Percentiles rank a stretch among this genome's conserved stretches.
These are phyloP conservation scores for Neoascia interrupta DNA, from an alignment of 2,888 invertebrate genomes.

Conservation along the genomic window DNA sequence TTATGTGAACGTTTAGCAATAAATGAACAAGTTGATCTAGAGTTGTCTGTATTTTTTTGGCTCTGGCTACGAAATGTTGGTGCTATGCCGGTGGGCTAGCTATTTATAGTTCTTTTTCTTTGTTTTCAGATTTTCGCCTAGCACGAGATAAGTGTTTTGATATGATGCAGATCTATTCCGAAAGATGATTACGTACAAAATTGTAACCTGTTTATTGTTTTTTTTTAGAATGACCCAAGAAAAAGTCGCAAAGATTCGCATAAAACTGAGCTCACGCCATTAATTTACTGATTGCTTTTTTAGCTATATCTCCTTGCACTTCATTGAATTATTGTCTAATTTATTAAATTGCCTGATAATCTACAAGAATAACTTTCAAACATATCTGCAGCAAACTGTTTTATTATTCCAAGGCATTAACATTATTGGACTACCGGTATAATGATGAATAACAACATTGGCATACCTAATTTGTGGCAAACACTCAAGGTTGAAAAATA, in stretches of 20 bases:
- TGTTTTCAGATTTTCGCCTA: not conserved
- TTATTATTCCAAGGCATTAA: not conserved
- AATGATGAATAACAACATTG: not conserved
- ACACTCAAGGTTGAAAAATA: not conserved
- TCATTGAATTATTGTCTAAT: too few relatives aligned
- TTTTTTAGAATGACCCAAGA: not conserved
- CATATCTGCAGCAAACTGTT: not conserved
- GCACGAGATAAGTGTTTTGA: too few relatives aligned
- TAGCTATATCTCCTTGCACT: too few relatives aligned
- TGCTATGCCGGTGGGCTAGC: not conserved
- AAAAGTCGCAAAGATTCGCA: too few relatives aligned
- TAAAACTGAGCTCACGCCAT: too few relatives aligned
- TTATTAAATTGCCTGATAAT: too few relatives aligned
- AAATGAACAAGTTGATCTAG: constrained; percentile 29
- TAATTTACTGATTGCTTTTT: too few relatives aligned
- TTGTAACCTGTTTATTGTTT: too few relatives aligned
- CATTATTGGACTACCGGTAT: not conserved
- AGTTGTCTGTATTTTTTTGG: not conserved
- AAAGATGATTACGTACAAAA: not conserved
- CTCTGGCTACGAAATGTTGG: not conserved
- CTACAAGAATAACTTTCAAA: constrained; percentile 3
- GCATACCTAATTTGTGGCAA: not conserved
- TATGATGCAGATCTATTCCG: not conserved
- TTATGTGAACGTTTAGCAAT: constrained; percentile 47
- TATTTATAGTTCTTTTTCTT: constrained; percentile 1